Percentiles rank a stretch among this genome's conserved stretches.
phyloP scores from a whole-genome alignment of 2,113 vertebrate genomes.

The Chloropsis cyanopogon region DNA sequence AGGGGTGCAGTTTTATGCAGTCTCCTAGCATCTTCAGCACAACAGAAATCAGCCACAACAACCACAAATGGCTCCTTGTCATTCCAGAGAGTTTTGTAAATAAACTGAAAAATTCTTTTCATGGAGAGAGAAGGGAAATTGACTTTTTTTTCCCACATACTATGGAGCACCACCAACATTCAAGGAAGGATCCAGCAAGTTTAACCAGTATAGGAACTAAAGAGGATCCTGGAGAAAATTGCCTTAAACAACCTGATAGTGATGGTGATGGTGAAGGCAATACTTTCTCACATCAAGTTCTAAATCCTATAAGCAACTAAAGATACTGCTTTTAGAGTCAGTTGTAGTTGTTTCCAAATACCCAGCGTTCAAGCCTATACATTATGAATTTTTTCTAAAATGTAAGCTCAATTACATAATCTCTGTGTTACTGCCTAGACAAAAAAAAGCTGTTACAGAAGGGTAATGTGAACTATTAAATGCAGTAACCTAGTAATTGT shows the following conservation, averaged over 20 bases:
- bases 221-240: background rate
- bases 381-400: background rate
- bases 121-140: slow-evolving; percentile 30
- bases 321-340: background rate
- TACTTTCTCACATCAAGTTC: background rate
- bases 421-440: background rate
- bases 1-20: slow-evolving; percentile 55
- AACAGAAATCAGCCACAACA: slow-evolving; percentile 71
- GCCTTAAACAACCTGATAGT: background rate
- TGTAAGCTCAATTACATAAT: background rate
- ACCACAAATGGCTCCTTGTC: slow-evolving; percentile 74
- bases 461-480: background rate
- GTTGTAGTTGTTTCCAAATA: background rate
- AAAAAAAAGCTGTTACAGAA: background rate
- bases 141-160: background rate
- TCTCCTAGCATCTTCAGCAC: slow-evolving; percentile 62
- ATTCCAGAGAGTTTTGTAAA: slow-evolving; percentile 78
- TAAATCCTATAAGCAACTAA: background rate
- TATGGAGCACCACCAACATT: slow-evolving; percentile 2
- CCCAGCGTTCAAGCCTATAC: background rate
- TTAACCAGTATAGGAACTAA: background rate
- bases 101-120: slow-evolving; percentile 72
- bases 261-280: background rate
- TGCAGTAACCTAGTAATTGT: background rate
- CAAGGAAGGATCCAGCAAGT: slow-evolving; percentile 10